Evolutionary conservation across 2,113 vertebrate genomes (phyloP).

Genomic region (Phalacrocorax brasilianus): DNA sequence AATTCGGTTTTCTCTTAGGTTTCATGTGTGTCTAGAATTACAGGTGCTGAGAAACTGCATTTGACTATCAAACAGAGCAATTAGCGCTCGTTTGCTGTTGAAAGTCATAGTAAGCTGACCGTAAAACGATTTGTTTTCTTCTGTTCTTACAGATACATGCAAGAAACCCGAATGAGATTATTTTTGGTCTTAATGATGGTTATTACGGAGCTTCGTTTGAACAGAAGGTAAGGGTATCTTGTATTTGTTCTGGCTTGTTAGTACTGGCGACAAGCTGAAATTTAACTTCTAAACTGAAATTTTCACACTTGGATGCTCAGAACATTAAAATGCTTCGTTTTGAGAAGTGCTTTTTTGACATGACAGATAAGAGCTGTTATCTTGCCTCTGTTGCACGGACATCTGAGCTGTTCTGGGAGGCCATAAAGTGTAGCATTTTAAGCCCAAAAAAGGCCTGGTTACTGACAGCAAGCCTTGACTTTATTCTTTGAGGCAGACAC

Average conservation of each 20-base stretch:
- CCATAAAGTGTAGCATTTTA: not conserved
- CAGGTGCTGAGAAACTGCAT: not conserved
- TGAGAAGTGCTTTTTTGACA: not conserved
- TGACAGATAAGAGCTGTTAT: not conserved
- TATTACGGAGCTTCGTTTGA: conserved; percentile 97
- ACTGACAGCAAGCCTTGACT: not conserved
- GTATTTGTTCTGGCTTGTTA: not conserved
- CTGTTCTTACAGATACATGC: conserved; percentile 87
- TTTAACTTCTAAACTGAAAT: not conserved
- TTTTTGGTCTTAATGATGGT: conserved; percentile 97
- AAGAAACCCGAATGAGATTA: conserved; percentile 94
- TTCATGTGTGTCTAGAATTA: not conserved
- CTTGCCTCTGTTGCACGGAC: not conserved
- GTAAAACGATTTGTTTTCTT: not conserved
- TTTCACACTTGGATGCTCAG: not conserved
- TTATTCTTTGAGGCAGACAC: not conserved
- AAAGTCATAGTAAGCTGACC: not conserved
- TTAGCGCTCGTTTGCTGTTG: not conserved
- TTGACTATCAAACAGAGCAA: not conserved
- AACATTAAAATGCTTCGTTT: not conserved
- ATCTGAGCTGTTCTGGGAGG: not conserved
- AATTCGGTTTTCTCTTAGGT: not conserved
- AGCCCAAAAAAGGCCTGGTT: not conserved
- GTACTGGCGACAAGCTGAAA: not conserved
- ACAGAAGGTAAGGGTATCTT: conserved; percentile 82